Conservation (phyloP, 1,140 invertebrate species). For the Drosophila athabasca region DNA sequence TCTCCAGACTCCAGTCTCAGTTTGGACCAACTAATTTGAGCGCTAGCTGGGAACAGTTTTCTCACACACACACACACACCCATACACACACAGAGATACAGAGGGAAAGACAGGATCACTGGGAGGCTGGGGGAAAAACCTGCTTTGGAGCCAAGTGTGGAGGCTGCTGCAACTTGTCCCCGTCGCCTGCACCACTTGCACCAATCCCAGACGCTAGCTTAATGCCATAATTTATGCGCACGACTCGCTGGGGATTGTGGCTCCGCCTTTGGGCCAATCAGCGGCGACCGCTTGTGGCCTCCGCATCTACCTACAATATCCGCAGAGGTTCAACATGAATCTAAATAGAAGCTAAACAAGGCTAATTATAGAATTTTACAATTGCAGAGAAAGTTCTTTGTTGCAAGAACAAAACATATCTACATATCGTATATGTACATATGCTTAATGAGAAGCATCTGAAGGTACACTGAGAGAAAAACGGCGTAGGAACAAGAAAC, state of each 20-base stretch:
- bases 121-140: too few relatives aligned
- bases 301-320: not conserved
- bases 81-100: not conserved
- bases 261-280: constrained; percentile 79
- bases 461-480: too few relatives aligned
- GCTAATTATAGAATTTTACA: too few relatives aligned
- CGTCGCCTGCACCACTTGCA: constrained; percentile 52
- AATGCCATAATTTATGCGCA: constrained; percentile 81
- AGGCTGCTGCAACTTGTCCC: constrained; percentile 41
- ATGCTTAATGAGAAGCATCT: too few relatives aligned
- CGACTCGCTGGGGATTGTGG: constrained; percentile 66
- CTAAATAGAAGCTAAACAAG: too few relatives aligned
- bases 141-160: constrained; percentile 5
- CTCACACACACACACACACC: not conserved
- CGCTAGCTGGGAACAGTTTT: constrained; percentile 45
- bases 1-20: not conserved
- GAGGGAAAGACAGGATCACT: too few relatives aligned
- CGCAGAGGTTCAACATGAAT: too few relatives aligned
- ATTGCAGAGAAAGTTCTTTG: too few relatives aligned
- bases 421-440: too few relatives aligned
- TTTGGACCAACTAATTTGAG: constrained; percentile 70
- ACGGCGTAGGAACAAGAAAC: too few relatives aligned
- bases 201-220: constrained; percentile 77
- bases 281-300: constrained; percentile 24
- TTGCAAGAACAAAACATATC: too few relatives aligned